A percentile compares a stretch with the other conserved stretches of the same genome.
These are phyloP conservation scores for Coreius guichenoti DNA, from an alignment of 2,797 vertebrate genomes.

Conservation along the genomic window DNA sequence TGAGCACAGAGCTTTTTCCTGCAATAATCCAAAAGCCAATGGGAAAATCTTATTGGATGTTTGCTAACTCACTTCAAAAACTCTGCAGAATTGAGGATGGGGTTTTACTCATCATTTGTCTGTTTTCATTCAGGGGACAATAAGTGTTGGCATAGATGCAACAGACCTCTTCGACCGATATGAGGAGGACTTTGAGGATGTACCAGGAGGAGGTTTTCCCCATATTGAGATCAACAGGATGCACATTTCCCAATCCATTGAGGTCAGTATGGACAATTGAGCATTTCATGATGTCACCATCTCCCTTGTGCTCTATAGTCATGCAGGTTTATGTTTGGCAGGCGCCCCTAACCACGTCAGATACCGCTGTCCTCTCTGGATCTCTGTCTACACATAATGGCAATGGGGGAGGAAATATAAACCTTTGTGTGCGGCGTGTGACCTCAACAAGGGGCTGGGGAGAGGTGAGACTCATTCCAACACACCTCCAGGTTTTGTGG, in stretches of 20 bases:
- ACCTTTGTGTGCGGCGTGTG: conserved; percentile 88
- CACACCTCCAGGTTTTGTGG: not conserved
- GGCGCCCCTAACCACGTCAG: conserved; percentile 92
- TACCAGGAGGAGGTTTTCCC: conserved; percentile 89
- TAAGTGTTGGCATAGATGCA: conserved; percentile 96
- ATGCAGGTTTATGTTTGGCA: conserved; percentile 64
- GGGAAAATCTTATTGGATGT: not conserved
- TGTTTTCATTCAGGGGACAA: conserved; percentile 85
- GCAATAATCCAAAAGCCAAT: not conserved
- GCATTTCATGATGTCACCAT: not conserved
- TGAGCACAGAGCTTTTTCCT: not conserved
- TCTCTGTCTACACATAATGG: conserved; percentile 97
- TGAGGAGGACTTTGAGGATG: conserved; percentile 95
- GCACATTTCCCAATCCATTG: conserved; percentile 99
- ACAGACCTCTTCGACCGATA: conserved; percentile 98
- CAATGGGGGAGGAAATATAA: conserved; percentile 93
- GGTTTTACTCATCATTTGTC: not conserved
- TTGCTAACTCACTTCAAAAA: not conserved
- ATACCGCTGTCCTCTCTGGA: conserved; percentile 95
- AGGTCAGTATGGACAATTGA: conserved; percentile 78
- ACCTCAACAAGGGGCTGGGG: conserved; percentile 96
- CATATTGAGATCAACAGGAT: conserved; percentile 98
- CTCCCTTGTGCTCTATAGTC: not conserved
- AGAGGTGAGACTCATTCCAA: conserved; percentile 78
- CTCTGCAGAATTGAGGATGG: not conserved